Base-by-base conservation (phyloP, 2,113 vertebrate species). In the Sakesphorus luctuosus region DNA sequence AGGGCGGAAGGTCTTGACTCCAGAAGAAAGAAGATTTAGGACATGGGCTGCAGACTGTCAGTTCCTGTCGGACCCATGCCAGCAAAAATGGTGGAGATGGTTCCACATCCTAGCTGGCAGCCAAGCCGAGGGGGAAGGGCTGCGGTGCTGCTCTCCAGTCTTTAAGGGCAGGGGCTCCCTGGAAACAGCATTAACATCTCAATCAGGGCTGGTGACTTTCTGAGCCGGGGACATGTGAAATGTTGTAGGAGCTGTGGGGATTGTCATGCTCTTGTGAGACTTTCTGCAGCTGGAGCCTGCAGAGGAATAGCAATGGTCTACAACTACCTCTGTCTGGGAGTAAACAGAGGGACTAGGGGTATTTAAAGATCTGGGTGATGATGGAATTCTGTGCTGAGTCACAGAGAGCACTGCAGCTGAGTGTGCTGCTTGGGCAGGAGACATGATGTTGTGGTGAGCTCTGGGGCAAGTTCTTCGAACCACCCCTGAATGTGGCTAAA, bases 131-230 rank as follows among this genome's bases (percentile, higher is more conserved):
- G 79, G 74, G 80, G 59, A 85, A 89, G 91, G 49, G 76, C 68
- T 1, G 10, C 2, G 0, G 3, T 56, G 72, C 75, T 83, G 83
- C 63, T 90, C 31, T 76, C 69, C 31, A 24, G 3, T 80, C 96
- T 81, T 59, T 73, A 84, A 87, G 87, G 87, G 93, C 89, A 86
- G 68, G 79, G 72, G 59, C 83, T 95, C 89, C 89, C 84, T 95
- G 91, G 94, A 95, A 96, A 94, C 87, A 58, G 40, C 76, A 89
- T 89, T 90, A 96, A 96, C 93, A 84, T 96, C 96, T 96, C 89
- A 95, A 89, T 96, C 76, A 58, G 68, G 69, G 67, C 47, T 4
- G 1, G 65, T 87, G 89, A 86, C 89, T 94, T 89, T 92, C 71
- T 65, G 79, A 76, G 75, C 44, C 1, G 0, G 17, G 50, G 84